These are phyloP conservation scores for Sinonovacula constricta DNA, from an alignment of 1,140 invertebrate genomes.

Conservation along the genomic window DNA sequence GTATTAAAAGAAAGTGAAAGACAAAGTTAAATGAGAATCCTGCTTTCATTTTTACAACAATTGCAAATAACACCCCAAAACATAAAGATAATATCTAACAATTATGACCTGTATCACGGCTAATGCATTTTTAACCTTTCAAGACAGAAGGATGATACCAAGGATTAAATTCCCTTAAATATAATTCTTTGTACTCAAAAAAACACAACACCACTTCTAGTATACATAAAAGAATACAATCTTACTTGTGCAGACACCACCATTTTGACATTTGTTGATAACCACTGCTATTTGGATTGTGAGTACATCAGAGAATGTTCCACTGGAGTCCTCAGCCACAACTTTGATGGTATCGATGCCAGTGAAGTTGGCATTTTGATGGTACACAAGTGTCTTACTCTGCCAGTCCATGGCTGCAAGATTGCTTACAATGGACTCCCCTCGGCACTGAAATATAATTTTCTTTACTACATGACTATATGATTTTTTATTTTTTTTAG, in stretches of 20 bases:
- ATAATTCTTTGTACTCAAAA: not conserved
- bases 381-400: not conserved
- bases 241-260: conserved; percentile 28
- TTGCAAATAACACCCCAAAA: not conserved
- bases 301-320: conserved; percentile 31
- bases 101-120: too few species aligned
- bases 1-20: too few species aligned
- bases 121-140: too few species aligned
- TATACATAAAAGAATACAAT: not conserved
- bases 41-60: conserved; percentile 9
- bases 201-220: not conserved
- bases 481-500: too few species aligned
- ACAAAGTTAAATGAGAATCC: too few species aligned
- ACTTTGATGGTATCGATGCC: conserved; percentile 22
- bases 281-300: not conserved
- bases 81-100: not conserved
- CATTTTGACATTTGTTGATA: conserved; percentile 23
- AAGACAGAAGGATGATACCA: not conserved
- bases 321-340: conserved; percentile 16
- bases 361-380: not conserved
- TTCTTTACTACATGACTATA: too few species aligned
- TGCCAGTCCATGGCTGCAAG: not conserved
- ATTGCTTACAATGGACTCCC: not conserved
- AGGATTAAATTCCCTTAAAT: not conserved
- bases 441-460: not conserved